Percentiles rank a stretch among this genome's conserved stretches.
Evolutionary conservation across 1,140 invertebrate genomes (phyloP).

Genomic region (Leptopilina clavipes): DNA sequence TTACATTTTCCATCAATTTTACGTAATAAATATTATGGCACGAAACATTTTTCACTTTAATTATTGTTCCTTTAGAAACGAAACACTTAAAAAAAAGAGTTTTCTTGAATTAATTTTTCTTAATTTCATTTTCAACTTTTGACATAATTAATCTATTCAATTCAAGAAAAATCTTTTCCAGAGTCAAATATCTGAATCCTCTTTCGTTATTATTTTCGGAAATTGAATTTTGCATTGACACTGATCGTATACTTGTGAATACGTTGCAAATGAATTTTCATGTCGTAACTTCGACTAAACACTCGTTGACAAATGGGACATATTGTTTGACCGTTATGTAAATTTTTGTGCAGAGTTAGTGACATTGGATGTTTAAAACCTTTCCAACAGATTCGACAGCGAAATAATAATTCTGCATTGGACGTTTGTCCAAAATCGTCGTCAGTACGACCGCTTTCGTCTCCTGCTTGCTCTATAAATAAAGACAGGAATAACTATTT

Average conservation of each 20-base stretch:
- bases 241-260: constrained; percentile 73
- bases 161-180: not conserved
- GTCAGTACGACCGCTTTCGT: constrained; percentile 48
- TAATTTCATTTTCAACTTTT: too few species aligned
- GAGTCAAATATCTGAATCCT: not conserved
- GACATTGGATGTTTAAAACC: constrained; percentile 86
- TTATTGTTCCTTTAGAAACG: not conserved
- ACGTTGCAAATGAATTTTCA: constrained; percentile 78
- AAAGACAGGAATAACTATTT: constrained; percentile 49
- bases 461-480: constrained; percentile 67
- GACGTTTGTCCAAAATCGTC: constrained; percentile 63
- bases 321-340: constrained; percentile 84
- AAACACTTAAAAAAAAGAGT: too few species aligned
- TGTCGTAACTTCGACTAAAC: constrained; percentile 80
- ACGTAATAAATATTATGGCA: not conserved
- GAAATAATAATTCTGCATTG: constrained; percentile 75
- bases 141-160: too few species aligned
- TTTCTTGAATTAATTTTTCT: too few species aligned
- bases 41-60: not conserved
- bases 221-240: constrained; percentile 57
- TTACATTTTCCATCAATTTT: too few species aligned
- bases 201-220: constrained; percentile 51
- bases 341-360: constrained; percentile 83
- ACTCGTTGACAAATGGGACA: constrained; percentile 79
- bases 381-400: constrained; percentile 82